Conservation (phyloP, 2,888 invertebrate genomes). For the Brachylomia viminalis region DNA sequence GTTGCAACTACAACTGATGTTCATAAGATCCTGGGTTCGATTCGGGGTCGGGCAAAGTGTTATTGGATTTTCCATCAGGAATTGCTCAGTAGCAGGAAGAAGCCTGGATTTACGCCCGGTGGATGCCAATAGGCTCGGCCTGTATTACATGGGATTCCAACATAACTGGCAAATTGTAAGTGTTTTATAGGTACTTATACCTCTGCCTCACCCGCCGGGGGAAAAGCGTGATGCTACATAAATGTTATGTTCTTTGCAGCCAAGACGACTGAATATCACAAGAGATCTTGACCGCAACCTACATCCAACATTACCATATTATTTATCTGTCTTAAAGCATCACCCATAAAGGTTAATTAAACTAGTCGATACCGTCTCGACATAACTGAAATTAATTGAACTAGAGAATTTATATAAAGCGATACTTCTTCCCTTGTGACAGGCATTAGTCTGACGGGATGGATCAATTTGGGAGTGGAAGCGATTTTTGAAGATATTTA, state of each 20-base stretch:
- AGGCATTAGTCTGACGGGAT: slow-evolving; percentile 75
- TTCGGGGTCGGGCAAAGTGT: not conserved
- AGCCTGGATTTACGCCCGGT: not conserved
- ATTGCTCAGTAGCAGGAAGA: not conserved
- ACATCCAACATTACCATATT: slow-evolving; percentile 22
- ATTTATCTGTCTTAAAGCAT: slow-evolving; percentile 50
- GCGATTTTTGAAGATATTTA: slow-evolving; percentile 58
- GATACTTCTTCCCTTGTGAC: slow-evolving; percentile 85
- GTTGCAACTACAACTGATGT: not conserved
- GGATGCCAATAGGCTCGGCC: not conserved
- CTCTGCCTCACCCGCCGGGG: not conserved
- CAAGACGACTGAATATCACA: not conserved
- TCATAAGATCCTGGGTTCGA: not conserved
- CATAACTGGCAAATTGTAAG: not conserved
- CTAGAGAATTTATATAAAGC: slow-evolving; percentile 85
- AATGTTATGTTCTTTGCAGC: not conserved
- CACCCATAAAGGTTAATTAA: slow-evolving; percentile 82
- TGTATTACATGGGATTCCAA: not conserved
- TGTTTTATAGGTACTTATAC: not conserved
- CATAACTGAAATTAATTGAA: slow-evolving; percentile 87
- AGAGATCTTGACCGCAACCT: slow-evolving; percentile 15
- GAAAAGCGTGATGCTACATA: not conserved
- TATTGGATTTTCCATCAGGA: not conserved
- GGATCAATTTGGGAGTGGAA: slow-evolving; percentile 62
- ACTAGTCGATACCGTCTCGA: slow-evolving; percentile 80